Conservation (phyloP, 37 sponge, comb jelly and placozoan species). For the Spongia lamella region DNA sequence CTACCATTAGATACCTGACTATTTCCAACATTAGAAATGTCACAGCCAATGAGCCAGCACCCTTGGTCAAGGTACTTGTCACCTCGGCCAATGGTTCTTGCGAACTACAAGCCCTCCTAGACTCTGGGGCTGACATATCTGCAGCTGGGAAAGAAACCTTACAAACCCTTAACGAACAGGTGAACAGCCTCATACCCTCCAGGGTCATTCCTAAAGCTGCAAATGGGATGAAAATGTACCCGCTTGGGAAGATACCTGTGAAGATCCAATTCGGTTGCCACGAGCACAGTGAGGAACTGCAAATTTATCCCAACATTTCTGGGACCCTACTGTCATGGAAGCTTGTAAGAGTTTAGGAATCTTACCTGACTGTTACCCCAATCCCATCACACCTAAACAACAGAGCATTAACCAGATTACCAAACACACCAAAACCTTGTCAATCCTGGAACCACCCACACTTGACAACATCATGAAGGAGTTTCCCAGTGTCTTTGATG, state of each 20-base stretch:
- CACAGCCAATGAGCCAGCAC: slow-evolving; percentile 13
- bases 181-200: slow-evolving; percentile 22
- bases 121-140: no score
- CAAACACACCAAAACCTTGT: no score
- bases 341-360: neutral
- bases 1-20: neutral
- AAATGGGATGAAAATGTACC: slow-evolving; percentile 4
- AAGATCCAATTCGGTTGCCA: neutral
- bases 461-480: neutral
- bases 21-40: neutral
- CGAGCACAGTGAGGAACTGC: neutral
- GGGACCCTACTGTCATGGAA: slow-evolving; percentile 6
- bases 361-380: slow-evolving; percentile 17
- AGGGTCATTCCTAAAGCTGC: no score
- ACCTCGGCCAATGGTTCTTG: neutral
- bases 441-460: neutral
- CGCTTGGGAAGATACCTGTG: slow-evolving; percentile 16
- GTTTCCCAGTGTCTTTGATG: neutral
- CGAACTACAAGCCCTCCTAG: neutral
- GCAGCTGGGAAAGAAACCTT: slow-evolving; percentile 1
- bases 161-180: neutral
- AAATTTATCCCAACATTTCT: slow-evolving; percentile 4
- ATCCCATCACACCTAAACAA: neutral
- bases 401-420: neutral
- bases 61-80: slow-evolving; percentile 9